Conservation (phyloP, 2,888 invertebrate genomes). For the Gisinianus flammeolus region DNA sequence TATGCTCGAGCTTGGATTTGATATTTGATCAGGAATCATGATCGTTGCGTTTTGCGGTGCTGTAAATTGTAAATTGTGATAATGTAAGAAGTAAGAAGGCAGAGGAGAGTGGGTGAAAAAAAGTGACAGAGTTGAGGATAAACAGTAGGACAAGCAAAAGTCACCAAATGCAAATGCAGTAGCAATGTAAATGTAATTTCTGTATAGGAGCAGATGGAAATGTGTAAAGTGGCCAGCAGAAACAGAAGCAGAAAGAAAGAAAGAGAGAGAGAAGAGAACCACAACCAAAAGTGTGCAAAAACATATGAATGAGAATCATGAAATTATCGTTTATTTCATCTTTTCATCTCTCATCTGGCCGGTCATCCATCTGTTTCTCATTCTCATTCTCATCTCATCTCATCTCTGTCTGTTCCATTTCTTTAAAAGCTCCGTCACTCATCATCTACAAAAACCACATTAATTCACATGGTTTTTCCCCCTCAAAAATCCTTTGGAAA, state of each 20-base stretch:
- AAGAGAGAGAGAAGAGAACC: too few relatives aligned
- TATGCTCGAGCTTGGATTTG: too few relatives aligned
- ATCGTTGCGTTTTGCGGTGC: too few relatives aligned
- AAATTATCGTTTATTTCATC: not conserved
- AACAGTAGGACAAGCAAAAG: not conserved
- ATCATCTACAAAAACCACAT: too few relatives aligned
- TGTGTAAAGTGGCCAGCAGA: not conserved
- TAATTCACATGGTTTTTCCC: too few relatives aligned
- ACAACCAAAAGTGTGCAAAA: constrained; percentile 17
- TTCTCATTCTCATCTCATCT: not conserved
- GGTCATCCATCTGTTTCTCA: not conserved
- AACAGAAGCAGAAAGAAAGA: not conserved
- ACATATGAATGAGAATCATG: constrained; percentile 12
- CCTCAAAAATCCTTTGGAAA: too few relatives aligned
- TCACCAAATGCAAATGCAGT: not conserved
- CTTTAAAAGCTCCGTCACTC: not conserved
- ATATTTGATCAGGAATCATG: too few relatives aligned
- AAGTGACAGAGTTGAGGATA: not conserved
- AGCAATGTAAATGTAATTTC: not conserved
- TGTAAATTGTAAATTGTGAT: too few relatives aligned
- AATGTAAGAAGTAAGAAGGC: too few relatives aligned
- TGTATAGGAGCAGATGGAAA: not conserved
- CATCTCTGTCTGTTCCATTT: not conserved
- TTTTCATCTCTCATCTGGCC: not conserved
- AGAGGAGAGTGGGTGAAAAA: too few relatives aligned